Evolutionary conservation across 2,888 invertebrate genomes (phyloP), one percentile per base, ranked within the genome.

Genomic region (Netelia virgata): DNA sequence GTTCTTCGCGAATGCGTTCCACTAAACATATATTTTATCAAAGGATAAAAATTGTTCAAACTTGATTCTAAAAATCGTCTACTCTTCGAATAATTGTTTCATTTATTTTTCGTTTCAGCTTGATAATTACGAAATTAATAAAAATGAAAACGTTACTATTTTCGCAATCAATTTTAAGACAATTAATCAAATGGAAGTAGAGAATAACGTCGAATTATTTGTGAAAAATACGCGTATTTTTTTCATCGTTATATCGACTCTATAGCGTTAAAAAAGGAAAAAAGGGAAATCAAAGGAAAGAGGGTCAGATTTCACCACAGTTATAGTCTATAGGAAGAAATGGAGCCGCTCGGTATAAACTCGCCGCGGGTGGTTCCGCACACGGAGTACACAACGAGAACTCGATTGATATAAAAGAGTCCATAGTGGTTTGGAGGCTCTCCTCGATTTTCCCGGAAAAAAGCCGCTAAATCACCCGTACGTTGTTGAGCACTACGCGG

Each of bases 381-480:
- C 70, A 73, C 79, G 86, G 75, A 82, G 72, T 36, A 36, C 84
- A 77, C 69, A 82, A 74, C 74, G 80, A 61, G 79, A 83, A 87
- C 84, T 87, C 92, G 90, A 91, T 92, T 91, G 92, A 92, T 92
- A 92, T 91, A 91, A 92, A 92, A 91, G 90, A 92, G 90, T 91
- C 91, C 84, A 84, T 84, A 86, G 86, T 86, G 83, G 85, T 78
- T 86, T 82, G 85, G 82, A 84, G 86, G 88, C 86, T 75, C 83
- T 85, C 86, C 83, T 36, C 87, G 88, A 88, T 90, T 90, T 90
- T 88, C 87, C 84, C 86, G 86, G 87, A 90, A 91, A 84, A 86
- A 91, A 90, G 87, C 90, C 88, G 91, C 86, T 93, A 92, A 92
- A 92, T 93, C 93, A 92, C 91, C 89, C 92, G 88, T 90, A 87